A percentile compares a stretch with the other conserved stretches of the same genome.
Conservation (phyloP, 2,113 vertebrate genomes). For the Ciconia maguari region DNA sequence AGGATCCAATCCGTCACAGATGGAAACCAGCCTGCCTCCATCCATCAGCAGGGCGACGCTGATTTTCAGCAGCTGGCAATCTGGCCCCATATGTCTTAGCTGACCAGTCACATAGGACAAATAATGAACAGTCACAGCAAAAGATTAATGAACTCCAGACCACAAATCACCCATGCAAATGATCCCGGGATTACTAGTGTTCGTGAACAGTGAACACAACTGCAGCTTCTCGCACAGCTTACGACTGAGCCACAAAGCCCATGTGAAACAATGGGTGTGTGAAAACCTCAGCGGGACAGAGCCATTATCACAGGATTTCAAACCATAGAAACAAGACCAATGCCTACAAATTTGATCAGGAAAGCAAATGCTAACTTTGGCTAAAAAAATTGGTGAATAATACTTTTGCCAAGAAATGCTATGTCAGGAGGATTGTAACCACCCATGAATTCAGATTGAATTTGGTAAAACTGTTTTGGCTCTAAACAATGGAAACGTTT, state of each 20-base stretch:
- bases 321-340: neutral
- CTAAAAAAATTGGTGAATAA: neutral
- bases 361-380: neutral
- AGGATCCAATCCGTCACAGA: neutral
- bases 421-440: neutral
- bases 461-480: neutral
- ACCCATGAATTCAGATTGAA: neutral
- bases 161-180: slow-evolving; percentile 23
- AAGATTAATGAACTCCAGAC: slow-evolving; percentile 26
- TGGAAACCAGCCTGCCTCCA: neutral
- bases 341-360: neutral
- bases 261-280: neutral
- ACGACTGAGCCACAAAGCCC: neutral
- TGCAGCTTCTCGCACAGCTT: neutral
- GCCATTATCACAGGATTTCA: neutral
- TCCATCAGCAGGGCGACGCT: slow-evolving; percentile 12
- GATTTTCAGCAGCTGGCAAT: slow-evolving; percentile 47
- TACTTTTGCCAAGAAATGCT: neutral
- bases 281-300: neutral
- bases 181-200: neutral
- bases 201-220: neutral
- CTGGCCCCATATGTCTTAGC: slow-evolving; percentile 12
- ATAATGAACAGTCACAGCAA: slow-evolving; percentile 4
- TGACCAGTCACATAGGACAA: neutral
- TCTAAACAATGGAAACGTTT: neutral